phyloP scores from a whole-genome alignment of 2,888 invertebrate species.

The Netelia inedita region DNA sequence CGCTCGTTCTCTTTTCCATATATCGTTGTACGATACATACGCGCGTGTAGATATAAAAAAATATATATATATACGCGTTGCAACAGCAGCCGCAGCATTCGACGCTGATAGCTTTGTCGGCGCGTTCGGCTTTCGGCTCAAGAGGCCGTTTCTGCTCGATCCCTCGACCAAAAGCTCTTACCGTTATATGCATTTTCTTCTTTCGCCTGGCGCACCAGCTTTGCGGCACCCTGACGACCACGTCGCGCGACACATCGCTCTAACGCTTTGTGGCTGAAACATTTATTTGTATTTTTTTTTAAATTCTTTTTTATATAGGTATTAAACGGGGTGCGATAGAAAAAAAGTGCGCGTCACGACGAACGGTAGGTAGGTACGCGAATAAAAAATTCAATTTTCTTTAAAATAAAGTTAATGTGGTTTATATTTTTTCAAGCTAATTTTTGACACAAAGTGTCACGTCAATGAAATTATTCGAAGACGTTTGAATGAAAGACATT shows the following conservation, averaged over 20 bases:
- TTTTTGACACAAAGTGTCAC: no score
- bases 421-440: no score
- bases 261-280: not conserved
- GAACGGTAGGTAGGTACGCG: no score
- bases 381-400: no score
- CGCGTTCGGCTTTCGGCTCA: slow-evolving; percentile 73
- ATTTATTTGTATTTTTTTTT: not conserved
- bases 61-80: slow-evolving; percentile 28
- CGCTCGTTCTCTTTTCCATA: slow-evolving; percentile 49
- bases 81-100: slow-evolving; percentile 69
- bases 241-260: not conserved
- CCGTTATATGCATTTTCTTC: slow-evolving; percentile 15
- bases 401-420: no score
- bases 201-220: not conserved
- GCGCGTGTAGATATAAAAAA: not conserved
- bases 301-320: not conserved
- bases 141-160: slow-evolving; percentile 73
- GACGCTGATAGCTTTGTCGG: slow-evolving; percentile 82
- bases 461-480: no score
- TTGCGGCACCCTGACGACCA: not conserved
- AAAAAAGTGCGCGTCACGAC: not conserved
- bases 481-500: no score
- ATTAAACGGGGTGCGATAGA: not conserved
- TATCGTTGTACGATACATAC: slow-evolving; percentile 10
- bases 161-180: slow-evolving; percentile 6